Conservation (phyloP, 2,113 vertebrate species). For the Abramis brama region DNA sequence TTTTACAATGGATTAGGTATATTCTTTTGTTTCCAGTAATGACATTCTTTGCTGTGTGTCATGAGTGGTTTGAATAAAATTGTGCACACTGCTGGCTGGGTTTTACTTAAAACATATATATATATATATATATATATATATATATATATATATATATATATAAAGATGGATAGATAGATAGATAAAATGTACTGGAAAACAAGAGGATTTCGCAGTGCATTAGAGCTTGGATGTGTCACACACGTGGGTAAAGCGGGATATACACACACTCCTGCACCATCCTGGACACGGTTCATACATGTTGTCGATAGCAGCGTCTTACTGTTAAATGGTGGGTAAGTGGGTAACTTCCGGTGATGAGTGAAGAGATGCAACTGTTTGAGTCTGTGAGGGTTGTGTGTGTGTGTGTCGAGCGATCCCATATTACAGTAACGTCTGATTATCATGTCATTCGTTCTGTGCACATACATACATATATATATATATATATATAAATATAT, state of each 20-base stretch:
- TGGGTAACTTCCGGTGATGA: slow-evolving; percentile 97
- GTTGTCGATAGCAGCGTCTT: slow-evolving; percentile 99
- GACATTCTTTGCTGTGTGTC: not conserved
- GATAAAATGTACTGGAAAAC: not conserved
- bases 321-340: slow-evolving; percentile 98
- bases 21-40: not conserved
- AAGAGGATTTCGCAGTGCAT: slow-evolving; percentile 56
- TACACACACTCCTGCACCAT: slow-evolving; percentile 95
- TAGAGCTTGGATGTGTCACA: slow-evolving; percentile 99
- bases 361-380: slow-evolving; percentile 84
- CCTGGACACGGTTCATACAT: slow-evolving; percentile 99
- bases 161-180: no score
- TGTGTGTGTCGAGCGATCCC: slow-evolving; percentile 80
- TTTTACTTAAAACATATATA: not conserved
- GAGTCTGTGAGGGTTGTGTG: slow-evolving; percentile 88
- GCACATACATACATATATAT: slow-evolving; percentile 42
- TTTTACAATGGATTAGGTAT: not conserved
- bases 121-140: no score
- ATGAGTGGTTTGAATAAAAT: not conserved
- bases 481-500: no score
- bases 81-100: not conserved
- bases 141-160: no score
- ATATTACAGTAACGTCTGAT: slow-evolving; percentile 73
- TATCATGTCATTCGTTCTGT: slow-evolving; percentile 61
- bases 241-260: slow-evolving; percentile 94